phyloP scores from a whole-genome alignment of 2,113 vertebrate species.

The Aspiorhynchus laticeps region DNA sequence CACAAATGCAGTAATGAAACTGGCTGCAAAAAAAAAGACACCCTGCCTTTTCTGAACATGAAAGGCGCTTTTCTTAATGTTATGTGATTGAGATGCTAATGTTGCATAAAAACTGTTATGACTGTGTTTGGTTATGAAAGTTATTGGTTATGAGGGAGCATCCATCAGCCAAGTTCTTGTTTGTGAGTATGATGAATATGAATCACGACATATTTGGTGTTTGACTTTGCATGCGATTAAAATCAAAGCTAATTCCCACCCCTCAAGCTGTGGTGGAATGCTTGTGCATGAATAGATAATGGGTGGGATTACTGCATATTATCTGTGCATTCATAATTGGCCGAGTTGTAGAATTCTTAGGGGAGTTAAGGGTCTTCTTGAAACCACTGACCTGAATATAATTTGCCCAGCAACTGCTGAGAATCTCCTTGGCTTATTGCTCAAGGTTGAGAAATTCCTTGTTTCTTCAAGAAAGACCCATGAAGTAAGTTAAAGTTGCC shows the following conservation, averaged over 20 bases:
- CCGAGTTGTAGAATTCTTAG: slow-evolving; percentile 21
- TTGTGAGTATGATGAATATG: background rate
- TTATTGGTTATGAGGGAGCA: background rate
- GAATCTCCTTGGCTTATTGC: slow-evolving; percentile 32
- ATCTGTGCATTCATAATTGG: slow-evolving; percentile 42
- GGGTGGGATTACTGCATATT: slow-evolving; percentile 14
- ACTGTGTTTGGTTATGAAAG: background rate
- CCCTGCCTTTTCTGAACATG: background rate
- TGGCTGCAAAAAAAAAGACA: background rate
- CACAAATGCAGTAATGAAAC: background rate
- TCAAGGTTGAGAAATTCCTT: slow-evolving; percentile 39
- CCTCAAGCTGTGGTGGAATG: slow-evolving; percentile 15
- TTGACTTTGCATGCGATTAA: slow-evolving; percentile 8
- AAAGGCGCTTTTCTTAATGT: background rate
- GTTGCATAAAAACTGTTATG: background rate
- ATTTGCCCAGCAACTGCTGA: slow-evolving; percentile 35
- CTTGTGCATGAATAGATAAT: slow-evolving; percentile 22
- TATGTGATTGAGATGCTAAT: background rate
- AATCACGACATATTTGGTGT: background rate
- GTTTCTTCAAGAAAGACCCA: slow-evolving; percentile 21
- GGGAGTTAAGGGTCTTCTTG: slow-evolving; percentile 42
- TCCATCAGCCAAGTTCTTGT: background rate
- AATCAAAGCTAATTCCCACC: slow-evolving; percentile 15
- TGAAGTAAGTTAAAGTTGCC: background rate
- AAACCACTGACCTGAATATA: slow-evolving; percentile 44